A percentile compares a stretch with the other conserved stretches of the same genome.
These are phyloP conservation scores for Mesorhabditis belari DNA, from an alignment of 2,888 invertebrate genomes.

Conservation along the genomic window DNA sequence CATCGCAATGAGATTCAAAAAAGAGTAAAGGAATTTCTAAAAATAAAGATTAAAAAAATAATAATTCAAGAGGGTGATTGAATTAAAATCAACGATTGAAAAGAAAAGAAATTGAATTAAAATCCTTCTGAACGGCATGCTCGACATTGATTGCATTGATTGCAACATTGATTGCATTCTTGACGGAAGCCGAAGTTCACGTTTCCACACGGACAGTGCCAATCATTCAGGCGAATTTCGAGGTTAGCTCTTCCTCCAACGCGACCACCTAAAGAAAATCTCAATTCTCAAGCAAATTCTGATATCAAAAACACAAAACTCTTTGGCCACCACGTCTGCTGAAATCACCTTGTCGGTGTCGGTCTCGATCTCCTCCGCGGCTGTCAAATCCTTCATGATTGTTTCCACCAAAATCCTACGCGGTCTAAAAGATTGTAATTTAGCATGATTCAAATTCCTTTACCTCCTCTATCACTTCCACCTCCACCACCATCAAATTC, in stretches of 20 bases:
- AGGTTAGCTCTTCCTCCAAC: constrained; percentile 24
- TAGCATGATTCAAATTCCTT: no score
- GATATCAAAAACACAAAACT: neutral
- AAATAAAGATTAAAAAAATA: no score
- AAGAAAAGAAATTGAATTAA: no score
- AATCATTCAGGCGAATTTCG: constrained; percentile 42
- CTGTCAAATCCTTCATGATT: constrained; percentile 45
- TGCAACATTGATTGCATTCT: constrained; percentile 30
- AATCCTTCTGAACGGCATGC: no score
- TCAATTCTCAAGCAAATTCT: no score
- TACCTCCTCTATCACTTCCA: no score
- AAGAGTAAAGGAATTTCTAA: no score
- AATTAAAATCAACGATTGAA: no score
- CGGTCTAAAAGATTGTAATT: constrained; percentile 4
- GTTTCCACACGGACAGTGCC: constrained; percentile 47
- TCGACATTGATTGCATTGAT: no score
- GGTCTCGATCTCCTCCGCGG: constrained; percentile 44
- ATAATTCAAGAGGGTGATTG: no score
- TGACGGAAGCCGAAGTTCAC: constrained; percentile 47
- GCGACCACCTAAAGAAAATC: constrained; percentile 10
- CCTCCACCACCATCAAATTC: no score
- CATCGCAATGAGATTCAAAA: no score
- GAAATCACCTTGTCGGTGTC: constrained; percentile 14
- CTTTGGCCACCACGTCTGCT: constrained; percentile 12
- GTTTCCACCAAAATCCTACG: constrained; percentile 19